phyloP scores from a whole-genome alignment of 2,888 invertebrate species.

The Drosophila longiperda region DNA sequence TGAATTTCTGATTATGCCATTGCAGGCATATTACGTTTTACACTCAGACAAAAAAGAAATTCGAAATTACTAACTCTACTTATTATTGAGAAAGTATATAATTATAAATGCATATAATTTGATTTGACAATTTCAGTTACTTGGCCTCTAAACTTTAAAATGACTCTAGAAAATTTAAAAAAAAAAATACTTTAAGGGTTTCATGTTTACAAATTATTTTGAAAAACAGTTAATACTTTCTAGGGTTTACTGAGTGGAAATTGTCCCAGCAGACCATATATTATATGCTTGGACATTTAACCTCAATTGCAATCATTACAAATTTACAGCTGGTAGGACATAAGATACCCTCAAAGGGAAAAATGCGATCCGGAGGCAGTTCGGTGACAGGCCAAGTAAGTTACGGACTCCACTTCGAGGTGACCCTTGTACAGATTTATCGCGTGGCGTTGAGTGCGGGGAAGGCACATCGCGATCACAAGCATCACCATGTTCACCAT shows the following conservation, averaged over 20 bases:
- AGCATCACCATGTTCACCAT: conserved; percentile 94
- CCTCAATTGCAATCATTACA: neutral
- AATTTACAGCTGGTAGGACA: conserved; percentile 89
- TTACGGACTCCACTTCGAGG: conserved; percentile 86
- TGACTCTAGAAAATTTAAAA: no score
- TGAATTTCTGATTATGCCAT: conserved; percentile 26
- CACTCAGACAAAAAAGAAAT: neutral
- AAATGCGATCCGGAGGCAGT: conserved; percentile 88
- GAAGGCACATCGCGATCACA: conserved; percentile 94
- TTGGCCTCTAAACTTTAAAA: neutral
- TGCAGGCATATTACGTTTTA: conserved; percentile 17
- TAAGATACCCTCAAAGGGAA: conserved; percentile 90
- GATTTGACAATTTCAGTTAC: neutral
- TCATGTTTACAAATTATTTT: neutral
- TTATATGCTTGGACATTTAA: neutral
- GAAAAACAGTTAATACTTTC: neutral
- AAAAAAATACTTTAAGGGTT: neutral
- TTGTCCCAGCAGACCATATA: conserved; percentile 6
- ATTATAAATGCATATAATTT: neutral
- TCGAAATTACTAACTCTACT: neutral
- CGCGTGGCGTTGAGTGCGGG: conserved; percentile 93
- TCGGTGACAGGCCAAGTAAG: conserved; percentile 83
- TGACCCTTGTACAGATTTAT: conserved; percentile 93
- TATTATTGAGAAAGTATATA: neutral
- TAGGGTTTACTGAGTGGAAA: neutral